phyloP scores from a whole-genome alignment of 1,140 invertebrate species.

The Sesamia nonagrioides region DNA sequence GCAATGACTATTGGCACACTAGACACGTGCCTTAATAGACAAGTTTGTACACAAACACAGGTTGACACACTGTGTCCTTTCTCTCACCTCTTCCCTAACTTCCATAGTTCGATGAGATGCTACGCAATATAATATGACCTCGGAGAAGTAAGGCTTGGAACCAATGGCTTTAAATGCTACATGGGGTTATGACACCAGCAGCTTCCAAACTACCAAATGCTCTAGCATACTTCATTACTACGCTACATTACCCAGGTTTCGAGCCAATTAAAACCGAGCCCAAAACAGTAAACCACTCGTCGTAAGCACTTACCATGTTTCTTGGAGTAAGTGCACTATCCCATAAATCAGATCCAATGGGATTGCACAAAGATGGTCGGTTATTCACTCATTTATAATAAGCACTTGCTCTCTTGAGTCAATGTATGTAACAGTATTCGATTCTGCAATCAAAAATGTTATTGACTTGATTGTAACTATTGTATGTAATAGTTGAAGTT shows the following conservation, averaged over 20 bases:
- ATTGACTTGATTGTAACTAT: background rate
- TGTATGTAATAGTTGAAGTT: background rate
- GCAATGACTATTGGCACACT: too few relatives aligned
- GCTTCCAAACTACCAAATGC: too few relatives aligned
- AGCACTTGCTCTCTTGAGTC: conserved; percentile 14
- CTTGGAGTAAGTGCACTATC: conserved; percentile 55
- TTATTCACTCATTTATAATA: conserved; percentile 35
- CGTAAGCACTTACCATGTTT: conserved; percentile 59
- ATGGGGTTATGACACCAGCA: too few relatives aligned
- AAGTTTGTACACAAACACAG: too few relatives aligned
- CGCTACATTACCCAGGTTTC: conserved; percentile 3
- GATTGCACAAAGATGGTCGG: conserved; percentile 46
- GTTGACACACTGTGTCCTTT: too few relatives aligned
- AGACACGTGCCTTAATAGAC: too few relatives aligned
- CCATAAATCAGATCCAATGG: conserved; percentile 60
- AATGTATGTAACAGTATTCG: background rate
- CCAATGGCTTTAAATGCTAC: too few relatives aligned
- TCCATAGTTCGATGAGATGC: too few relatives aligned
- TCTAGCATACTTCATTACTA: background rate
- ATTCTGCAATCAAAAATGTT: background rate
- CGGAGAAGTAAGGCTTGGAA: too few relatives aligned
- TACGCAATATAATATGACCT: too few relatives aligned
- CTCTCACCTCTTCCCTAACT: too few relatives aligned
- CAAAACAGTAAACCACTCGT: conserved; percentile 19
- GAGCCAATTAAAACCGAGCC: background rate